Evolutionary conservation across 2,888 invertebrate species (phyloP).

Genomic region (Lepeophtheirus nordmannii): DNA sequence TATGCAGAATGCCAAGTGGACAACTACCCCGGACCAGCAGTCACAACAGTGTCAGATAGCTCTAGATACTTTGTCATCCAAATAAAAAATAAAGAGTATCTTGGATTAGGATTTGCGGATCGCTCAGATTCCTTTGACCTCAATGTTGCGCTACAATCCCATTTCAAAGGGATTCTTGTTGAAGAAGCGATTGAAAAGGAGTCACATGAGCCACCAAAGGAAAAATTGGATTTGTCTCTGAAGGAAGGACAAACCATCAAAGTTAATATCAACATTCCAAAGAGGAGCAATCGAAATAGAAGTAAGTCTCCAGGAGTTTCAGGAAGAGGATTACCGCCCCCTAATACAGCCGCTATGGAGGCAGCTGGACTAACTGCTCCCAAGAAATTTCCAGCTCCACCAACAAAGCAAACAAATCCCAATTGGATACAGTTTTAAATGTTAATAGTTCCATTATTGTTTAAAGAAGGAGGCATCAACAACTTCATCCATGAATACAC

Average conservation of each 20-base stretch:
- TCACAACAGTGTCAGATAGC: constrained; percentile 90
- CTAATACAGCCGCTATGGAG: constrained; percentile 26
- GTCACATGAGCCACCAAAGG: constrained; percentile 38
- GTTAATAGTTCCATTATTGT: too few relatives aligned
- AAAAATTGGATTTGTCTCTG: constrained; percentile 80
- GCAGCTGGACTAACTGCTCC: background rate
- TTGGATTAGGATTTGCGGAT: constrained; percentile 93
- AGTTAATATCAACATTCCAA: constrained; percentile 91
- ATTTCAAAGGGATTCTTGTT: constrained; percentile 82
- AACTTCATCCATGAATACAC: too few relatives aligned
- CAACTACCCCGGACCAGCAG: constrained; percentile 77
- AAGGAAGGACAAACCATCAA: constrained; percentile 99
- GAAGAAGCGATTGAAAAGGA: constrained; percentile 63
- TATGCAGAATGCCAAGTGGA: constrained; percentile 49
- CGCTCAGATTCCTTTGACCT: constrained; percentile 95
- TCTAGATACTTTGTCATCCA: constrained; percentile 89
- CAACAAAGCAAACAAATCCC: constrained; percentile 27
- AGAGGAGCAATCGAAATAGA: constrained; percentile 35
- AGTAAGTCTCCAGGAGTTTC: constrained; percentile 38
- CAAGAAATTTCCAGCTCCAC: constrained; percentile 15
- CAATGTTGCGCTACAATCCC: constrained; percentile 92
- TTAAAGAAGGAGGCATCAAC: too few relatives aligned
- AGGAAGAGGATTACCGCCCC: constrained; percentile 63
- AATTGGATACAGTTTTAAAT: constrained; percentile 32
- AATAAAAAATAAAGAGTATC: constrained; percentile 80